Evolutionary conservation across 2,113 vertebrate species (phyloP), one percentile per base, ranked within the genome.

Genomic region (Pholis gunnellus): DNA sequence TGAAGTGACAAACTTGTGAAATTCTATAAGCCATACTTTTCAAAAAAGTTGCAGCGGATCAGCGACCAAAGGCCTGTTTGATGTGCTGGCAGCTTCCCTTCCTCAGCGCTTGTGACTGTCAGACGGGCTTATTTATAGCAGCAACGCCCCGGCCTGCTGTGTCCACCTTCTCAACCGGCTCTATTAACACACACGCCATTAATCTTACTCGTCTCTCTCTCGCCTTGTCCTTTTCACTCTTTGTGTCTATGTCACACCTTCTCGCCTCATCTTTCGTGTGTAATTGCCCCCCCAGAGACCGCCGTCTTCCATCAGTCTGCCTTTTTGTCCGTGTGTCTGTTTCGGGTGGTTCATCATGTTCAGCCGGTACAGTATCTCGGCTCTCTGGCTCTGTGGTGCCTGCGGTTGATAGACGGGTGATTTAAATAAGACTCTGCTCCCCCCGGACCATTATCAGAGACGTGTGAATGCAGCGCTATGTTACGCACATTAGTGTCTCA

Each of bases 81-180:
- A 87, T 82, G 81, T 68, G 38, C 57, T 81, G 61, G 46, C 82
- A 75, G 48, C 72, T 82, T 75, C 70, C 44, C 44, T 79, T 36
- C 65, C 60, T 61, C 74, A 82, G 76, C 6, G 25, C 57, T 77
- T 86, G 64, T 82, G 72, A 63, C 83, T 88, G 59, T 91, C 81
- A 79, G 59, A 79, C 67, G 31, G 56, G n/a, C 11, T 81, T 91
- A 93, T 90, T 93, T 90, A 90, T 92, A 93, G 85, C 74, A 65
- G 71, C 76, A 17, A 54, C 54, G 11, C 64, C 59, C 38, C 1
- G 11, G 79, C 70, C 42, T 50, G 4, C 38, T 83, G n/a, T 71
- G 38, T 87, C 79, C 89, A 72, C 68, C 78, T 66, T 72, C 81
- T 73, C 68, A 80, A 66, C 29, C 48, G 40, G 69, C 74, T 65